Conservation (phyloP, 2,888 invertebrate species). For the Pheosia tremula region DNA sequence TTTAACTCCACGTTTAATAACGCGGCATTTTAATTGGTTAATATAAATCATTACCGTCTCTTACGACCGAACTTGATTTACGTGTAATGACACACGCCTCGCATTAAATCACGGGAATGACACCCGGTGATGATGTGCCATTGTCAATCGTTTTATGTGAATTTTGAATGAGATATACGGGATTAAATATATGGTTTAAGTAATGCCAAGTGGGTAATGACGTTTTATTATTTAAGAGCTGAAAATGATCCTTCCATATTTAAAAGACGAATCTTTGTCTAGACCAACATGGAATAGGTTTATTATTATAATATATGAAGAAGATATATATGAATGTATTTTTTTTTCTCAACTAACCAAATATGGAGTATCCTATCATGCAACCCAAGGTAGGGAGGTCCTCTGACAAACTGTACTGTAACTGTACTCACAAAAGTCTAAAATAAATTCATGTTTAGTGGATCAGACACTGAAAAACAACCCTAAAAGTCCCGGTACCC, state of each 20-base stretch:
- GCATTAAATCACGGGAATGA: conserved; percentile 68
- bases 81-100: conserved; percentile 71
- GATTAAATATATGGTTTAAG: conserved; percentile 63
- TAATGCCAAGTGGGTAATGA: neutral
- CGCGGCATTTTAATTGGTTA: conserved; percentile 75
- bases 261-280: too few relatives aligned
- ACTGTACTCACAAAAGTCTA: too few relatives aligned
- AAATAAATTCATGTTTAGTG: too few relatives aligned
- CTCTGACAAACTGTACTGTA: too few relatives aligned
- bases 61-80: conserved; percentile 78
- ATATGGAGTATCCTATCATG: too few relatives aligned
- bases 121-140: conserved; percentile 57
- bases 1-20: conserved; percentile 61
- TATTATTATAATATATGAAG: too few relatives aligned
- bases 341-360: too few relatives aligned
- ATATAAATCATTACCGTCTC: conserved; percentile 78
- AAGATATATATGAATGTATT: too few relatives aligned
- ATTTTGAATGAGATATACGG: conserved; percentile 75
- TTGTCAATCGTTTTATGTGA: conserved; percentile 75
- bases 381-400: too few relatives aligned
- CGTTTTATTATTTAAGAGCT: too few relatives aligned
- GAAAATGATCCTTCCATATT: too few relatives aligned
- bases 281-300: too few relatives aligned
- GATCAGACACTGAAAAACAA: neutral
- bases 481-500: neutral